Base-by-base conservation (phyloP, 30 jellyfish, hydroid and myxozoan genomes). In the Aurelia coerulea region DNA sequence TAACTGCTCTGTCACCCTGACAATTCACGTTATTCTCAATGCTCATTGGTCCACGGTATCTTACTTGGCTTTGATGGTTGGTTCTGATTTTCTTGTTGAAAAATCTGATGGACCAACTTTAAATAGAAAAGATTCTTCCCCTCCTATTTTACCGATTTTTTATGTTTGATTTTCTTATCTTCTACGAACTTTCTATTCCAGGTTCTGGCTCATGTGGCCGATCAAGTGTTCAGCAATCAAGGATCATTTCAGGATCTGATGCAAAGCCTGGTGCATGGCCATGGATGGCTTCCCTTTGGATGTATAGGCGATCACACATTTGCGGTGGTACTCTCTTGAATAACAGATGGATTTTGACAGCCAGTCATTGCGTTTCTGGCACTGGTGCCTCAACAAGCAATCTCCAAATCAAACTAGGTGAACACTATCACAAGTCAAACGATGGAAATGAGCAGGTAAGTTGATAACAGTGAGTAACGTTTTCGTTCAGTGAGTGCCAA, bases 261-360 rank as follows among this genome's bases (percentile, higher is more conserved):
- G 96, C 98, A 4, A 78, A 85, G 56, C 96, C 86, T 4, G 98
- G 98, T 6, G 93, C 98, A 3, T 91, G 98, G 98, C 98, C 98
- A 15, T 91, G 98, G 98, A 91, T 91, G 89, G 98, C 93, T 13
- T 84, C 98, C 8, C 85, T 91, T 9, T 73, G 88, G 86, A 72
- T 68, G 86, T 9, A 74, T 62, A 33, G 72, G 14, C 74, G 83
- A 13, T 42, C 81, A 4, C 98, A 91, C 62, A 75, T 85, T 49
- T 91, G 98, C 74, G 98, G 98, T 4, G 98, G 92, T 9, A 37
- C 98, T 14, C 79, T 91, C 12, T 10, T 91, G 41, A 79, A 74
- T 14, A 78, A 91, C 62, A 70, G 65, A 18, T 91, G 96, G 98
- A 96, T 90, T 0, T 34, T 90, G 51, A 84, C 97, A 4, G 97